These are phyloP conservation scores for Acrocera orbiculus DNA, from an alignment of 2,888 invertebrate genomes.

Conservation along the genomic window DNA sequence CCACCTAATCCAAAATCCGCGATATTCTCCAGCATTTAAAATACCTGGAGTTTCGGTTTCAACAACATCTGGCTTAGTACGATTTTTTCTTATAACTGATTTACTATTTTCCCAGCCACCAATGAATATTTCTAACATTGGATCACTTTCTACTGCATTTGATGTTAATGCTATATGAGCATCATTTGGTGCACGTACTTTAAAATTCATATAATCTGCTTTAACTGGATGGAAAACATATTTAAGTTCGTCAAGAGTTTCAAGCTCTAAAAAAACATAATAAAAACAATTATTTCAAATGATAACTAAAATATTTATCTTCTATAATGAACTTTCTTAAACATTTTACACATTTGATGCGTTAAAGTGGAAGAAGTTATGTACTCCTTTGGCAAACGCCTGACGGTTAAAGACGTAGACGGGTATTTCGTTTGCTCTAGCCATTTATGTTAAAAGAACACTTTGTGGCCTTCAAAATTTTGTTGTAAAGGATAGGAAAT, in stretches of 20 bases:
- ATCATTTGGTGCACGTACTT: constrained; percentile 62
- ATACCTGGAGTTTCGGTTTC: constrained; percentile 54
- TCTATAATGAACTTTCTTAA: too few relatives aligned
- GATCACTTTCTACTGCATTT: constrained; percentile 49
- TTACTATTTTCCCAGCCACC: constrained; percentile 79
- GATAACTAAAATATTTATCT: too few relatives aligned
- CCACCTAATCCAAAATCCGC: constrained; percentile 75
- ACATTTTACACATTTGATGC: too few relatives aligned
- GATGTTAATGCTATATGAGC: constrained; percentile 68
- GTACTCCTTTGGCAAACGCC: too few relatives aligned
- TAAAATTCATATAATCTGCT: constrained; percentile 52
- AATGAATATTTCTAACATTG: constrained; percentile 73
- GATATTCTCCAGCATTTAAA: constrained; percentile 52
- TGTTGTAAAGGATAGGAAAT: too few relatives aligned
- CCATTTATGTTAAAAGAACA: too few relatives aligned
- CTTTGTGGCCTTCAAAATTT: too few relatives aligned
- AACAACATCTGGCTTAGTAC: constrained; percentile 53
- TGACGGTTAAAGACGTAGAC: too few relatives aligned
- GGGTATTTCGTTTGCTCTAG: too few relatives aligned
- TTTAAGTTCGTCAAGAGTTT: constrained; percentile 62
- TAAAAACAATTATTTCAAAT: too few relatives aligned
- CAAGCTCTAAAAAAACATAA: constrained; percentile 43
- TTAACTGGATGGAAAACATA: constrained; percentile 63
- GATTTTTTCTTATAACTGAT: constrained; percentile 65
- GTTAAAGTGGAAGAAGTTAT: too few relatives aligned